Base-by-base conservation (phyloP, 2,888 invertebrate genomes). In the Pseudococcus jackbeardsleyi region DNA sequence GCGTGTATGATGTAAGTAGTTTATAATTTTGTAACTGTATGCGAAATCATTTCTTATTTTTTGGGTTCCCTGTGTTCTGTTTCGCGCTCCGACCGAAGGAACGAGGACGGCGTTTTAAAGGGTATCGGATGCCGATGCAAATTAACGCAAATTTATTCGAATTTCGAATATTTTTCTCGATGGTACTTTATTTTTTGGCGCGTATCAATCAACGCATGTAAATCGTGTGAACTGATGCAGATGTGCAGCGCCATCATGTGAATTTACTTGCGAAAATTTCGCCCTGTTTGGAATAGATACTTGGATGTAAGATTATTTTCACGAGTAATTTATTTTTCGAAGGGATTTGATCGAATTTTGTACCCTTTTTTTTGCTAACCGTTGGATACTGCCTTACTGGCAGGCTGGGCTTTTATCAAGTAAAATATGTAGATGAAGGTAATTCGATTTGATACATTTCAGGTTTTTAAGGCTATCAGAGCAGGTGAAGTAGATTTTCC, bases 141-240 rank as follows among this genome's bases (percentile, higher is more conserved):
- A 85, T 64, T n/a, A 85, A 85, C 59, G 59, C 59, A 85, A 85
- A 85, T 85, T 85, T 85, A 85, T 85, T 85, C 85, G 59, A 85
- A 85, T 64, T 85, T 85, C 39, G 85, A 26, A 33, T 50, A 59
- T 59, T 64, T 39, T 85, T 64, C 48, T 85, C 85, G 33, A 64
- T 59, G 19, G 48, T 82, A 42, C 82, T 85, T 85, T 82, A 42
- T 42, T 85, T 42, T 85, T 85, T 50, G 15, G 15, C 59, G 26
- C 11, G 84, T 82, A 82, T 82, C 79, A 82, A 82, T 59, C 85
- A 39, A 19, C 12, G 4, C 85, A 22, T 85, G 59, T 54, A 39
- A 54, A 85, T 85, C 59, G 59, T 85, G 39, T 59, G 85, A 85
- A 85, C 59, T 59, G 48, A 33, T 85, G 85, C 85, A 85, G 85